phyloP scores from a whole-genome alignment of 2,797 vertebrate genomes.

The Pangasius sanitwongsei region DNA sequence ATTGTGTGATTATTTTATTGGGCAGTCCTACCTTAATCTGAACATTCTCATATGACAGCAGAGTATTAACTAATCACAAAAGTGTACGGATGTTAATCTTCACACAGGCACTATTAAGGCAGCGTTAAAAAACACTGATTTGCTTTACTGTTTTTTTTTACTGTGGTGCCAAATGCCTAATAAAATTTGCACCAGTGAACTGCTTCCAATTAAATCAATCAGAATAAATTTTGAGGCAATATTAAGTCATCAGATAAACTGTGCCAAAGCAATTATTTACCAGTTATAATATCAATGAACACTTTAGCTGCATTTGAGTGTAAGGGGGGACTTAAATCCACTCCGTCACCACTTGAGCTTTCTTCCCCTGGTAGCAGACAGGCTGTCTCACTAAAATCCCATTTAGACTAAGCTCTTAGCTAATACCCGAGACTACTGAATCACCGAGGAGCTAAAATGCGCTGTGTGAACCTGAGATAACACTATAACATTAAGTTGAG shows the following conservation, averaged over 20 bases:
- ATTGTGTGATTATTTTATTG: neutral
- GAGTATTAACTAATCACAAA: neutral
- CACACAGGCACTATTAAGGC: neutral
- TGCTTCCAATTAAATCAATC: neutral
- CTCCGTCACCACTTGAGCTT: neutral
- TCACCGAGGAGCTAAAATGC: neutral
- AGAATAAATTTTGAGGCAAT: neutral
- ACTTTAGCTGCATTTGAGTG: neutral
- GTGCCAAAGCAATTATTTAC: neutral
- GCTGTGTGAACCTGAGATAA: neutral
- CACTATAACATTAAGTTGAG: neutral
- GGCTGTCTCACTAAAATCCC: constrained; percentile 36
- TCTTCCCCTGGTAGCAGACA: neutral
- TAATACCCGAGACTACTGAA: constrained; percentile 36
- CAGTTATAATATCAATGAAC: neutral
- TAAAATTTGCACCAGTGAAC: neutral
- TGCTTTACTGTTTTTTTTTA: neutral
- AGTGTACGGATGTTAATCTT: neutral
- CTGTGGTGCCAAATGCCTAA: neutral
- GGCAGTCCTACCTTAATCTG: neutral
- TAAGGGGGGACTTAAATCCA: neutral
- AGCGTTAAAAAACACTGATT: neutral
- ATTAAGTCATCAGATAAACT: neutral
- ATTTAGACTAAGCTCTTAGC: constrained; percentile 9
- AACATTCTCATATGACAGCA: neutral